Percentiles rank a stretch among this genome's conserved stretches.
Evolutionary conservation across 1,140 invertebrate genomes (phyloP).

Genomic region (Brachionus rotundiformis): DNA sequence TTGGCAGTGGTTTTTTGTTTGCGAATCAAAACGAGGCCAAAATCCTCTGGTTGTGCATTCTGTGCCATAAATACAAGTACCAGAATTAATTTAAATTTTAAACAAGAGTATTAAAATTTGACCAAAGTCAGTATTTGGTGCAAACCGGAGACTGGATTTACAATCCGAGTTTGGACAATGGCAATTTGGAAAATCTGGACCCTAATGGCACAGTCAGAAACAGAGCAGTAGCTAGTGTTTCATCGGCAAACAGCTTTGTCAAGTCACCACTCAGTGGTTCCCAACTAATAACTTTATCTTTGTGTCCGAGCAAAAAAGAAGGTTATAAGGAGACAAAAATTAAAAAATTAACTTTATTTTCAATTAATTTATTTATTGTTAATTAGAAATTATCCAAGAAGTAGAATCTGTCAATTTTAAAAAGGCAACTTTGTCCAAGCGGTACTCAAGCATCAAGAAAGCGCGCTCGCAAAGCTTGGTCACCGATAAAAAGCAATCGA

Average conservation of each 20-base stretch:
- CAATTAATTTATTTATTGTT: neutral
- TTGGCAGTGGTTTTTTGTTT: constrained; percentile 2
- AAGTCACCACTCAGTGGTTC: neutral
- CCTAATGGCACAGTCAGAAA: too few species aligned
- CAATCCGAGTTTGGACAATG: neutral
- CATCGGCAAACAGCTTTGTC: neutral
- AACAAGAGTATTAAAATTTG: neutral
- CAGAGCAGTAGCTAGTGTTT: neutral
- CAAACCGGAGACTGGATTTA: constrained; percentile 48
- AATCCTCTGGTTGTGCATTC: constrained; percentile 21
- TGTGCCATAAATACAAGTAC: constrained; percentile 51
- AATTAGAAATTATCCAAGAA: constrained; percentile 26
- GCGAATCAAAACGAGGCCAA: neutral
- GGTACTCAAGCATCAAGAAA: constrained; percentile 33
- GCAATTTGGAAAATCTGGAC: neutral
- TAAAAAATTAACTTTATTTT: neutral
- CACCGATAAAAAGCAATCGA: neutral
- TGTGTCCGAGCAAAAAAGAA: constrained; percentile 28
- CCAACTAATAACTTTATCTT: constrained; percentile 30
- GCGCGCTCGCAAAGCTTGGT: neutral
- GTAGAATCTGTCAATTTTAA: constrained; percentile 17
- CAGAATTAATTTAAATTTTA: neutral
- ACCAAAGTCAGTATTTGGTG: constrained; percentile 42
- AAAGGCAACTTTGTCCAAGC: constrained; percentile 2
- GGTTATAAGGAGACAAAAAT: neutral